Base-by-base conservation (phyloP, 2,888 invertebrate genomes). In the Alviniconcha strummeri region DNA sequence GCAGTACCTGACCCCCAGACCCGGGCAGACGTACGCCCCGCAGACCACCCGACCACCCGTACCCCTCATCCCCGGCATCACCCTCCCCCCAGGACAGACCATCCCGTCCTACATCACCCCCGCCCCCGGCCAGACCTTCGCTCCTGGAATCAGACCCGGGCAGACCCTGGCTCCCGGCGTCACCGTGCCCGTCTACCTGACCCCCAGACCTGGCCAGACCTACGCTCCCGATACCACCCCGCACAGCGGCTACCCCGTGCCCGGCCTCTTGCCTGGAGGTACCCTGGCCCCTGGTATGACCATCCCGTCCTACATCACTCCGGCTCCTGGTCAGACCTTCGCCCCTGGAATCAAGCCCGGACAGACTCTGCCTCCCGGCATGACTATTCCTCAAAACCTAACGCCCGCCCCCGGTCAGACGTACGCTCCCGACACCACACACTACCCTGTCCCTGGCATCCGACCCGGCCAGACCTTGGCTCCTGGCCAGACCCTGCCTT, bases 341-440 rank as follows among this genome's bases (percentile, higher is more conserved):
- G 84, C 87, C 15, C 89, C 89, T 19, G 84, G 86, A 13, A 88
- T 87, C 84, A 80, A 85, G 9, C 75, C 75, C 17, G 55, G 84
- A 15, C 87, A 86, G 71, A 89, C 89, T 17, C 87, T 88, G 67
- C 86, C 83, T 54, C 88, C 88, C 77, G 87, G 88, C 8, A 64
- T 76, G 52, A 89, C 89, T 7, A 17, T 81, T 0, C 81, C 74
- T 6, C 9, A 5, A 36, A 52, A 86, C 56, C 87, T 88, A 74
- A 89, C 89, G 19, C 88, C 88, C 54, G 87, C 78, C 78, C 19
- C 88, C 78, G 87, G 88, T 9, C 74, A 79, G 56, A 90, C 89
- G 6, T 89, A 87, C 85, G 84, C 88, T n/a, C 90, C 90, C 54
- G 84, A 85, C 6, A 86, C 69, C 83, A 85, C 84, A 74, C 85